Evolutionary conservation across 1,140 invertebrate species (phyloP).

Genomic region (fruit fly (Drosophila melanogaster)): Release_6_plus_ISO1_MT NT_037436.4:5564501-5565000

Average conservation of each 20-base stretch:
- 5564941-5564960: constrained; percentile 20
- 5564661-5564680: constrained; percentile 99
- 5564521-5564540: constrained; percentile 89
- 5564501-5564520: constrained; percentile 94
- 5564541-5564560: constrained; percentile 88
- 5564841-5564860: constrained; percentile 47
- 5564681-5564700: constrained; percentile 91
- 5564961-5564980: not conserved
- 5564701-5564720: constrained; percentile 88
- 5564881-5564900: constrained; percentile 11
- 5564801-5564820: constrained; percentile 89
- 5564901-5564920: constrained; percentile 26
- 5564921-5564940: constrained; percentile 47
- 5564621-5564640: constrained; percentile 94
- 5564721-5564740: constrained; percentile 88
- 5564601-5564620: constrained; percentile 94
- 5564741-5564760: constrained; percentile 90
- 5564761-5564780: constrained; percentile 91
- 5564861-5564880: constrained; percentile 8
- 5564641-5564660: constrained; percentile 95
- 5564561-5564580: constrained; percentile 96
- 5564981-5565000: too few relatives aligned
- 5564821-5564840: constrained; percentile 24
- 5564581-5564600: constrained; percentile 96
- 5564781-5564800: constrained; percentile 92